These are phyloP conservation scores for Chymomyza caudatula DNA, from an alignment of 2,888 invertebrate species.

Conservation along the genomic window DNA sequence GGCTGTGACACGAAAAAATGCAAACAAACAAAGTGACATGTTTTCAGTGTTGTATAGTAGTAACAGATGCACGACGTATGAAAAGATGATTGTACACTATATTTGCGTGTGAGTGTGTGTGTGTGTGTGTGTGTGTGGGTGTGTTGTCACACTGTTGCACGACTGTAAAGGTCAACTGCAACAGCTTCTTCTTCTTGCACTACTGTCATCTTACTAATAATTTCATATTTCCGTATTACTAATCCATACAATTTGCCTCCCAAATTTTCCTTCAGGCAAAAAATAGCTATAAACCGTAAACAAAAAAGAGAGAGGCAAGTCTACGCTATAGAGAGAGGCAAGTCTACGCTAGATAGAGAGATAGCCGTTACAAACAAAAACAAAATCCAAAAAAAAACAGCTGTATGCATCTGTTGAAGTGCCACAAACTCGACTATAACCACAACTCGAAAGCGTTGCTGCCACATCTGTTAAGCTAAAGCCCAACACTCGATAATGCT, in stretches of 20 bases:
- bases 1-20: neutral
- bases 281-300: slow-evolving; percentile 11
- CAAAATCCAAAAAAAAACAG: neutral
- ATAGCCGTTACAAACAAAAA: too few species aligned
- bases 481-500: slow-evolving; percentile 81
- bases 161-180: neutral
- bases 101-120: neutral
- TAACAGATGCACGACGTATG: neutral
- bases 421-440: neutral
- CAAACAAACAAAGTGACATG: neutral
- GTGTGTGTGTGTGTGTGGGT: neutral
- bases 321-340: neutral
- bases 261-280: slow-evolving; percentile 75
- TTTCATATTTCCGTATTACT: slow-evolving; percentile 60
- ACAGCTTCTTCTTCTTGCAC: too few species aligned
- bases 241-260: slow-evolving; percentile 63
- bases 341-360: slow-evolving; percentile 1
- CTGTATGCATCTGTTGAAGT: neutral
- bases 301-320: neutral
- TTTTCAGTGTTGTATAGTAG: neutral
- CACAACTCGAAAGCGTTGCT: slow-evolving; percentile 4
- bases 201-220: slow-evolving; percentile 37
- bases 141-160: neutral
- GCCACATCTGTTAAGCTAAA: neutral
- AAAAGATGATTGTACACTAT: neutral